A percentile compares a stretch with the other conserved stretches of the same genome.
These are phyloP conservation scores for Scortum barcoo DNA, from an alignment of 2,113 vertebrate genomes.

Conservation along the genomic window DNA sequence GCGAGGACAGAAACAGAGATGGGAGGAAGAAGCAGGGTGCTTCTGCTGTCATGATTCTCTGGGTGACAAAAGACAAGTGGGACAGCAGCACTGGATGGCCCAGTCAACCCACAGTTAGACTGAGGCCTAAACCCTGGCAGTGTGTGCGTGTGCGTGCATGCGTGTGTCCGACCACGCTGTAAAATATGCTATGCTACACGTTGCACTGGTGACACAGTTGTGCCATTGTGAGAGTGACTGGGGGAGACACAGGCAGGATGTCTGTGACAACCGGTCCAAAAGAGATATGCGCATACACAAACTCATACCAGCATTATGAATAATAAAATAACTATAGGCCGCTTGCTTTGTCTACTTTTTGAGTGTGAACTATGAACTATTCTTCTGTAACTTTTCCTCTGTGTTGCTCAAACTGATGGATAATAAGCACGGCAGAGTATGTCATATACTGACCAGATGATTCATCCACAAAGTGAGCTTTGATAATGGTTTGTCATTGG, in stretches of 20 bases:
- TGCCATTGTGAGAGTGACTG: conserved; percentile 66
- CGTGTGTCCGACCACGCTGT: conserved; percentile 65
- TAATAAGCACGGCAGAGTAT: background rate
- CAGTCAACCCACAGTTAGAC: conserved; percentile 59
- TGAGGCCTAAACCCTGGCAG: conserved; percentile 27
- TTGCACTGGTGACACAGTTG: conserved; percentile 59
- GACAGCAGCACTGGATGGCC: conserved; percentile 27
- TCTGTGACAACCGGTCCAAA: conserved; percentile 9
- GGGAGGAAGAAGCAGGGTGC: conserved; percentile 10
- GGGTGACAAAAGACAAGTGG: conserved; percentile 55
- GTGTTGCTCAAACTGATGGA: background rate
- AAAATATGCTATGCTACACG: conserved; percentile 66
- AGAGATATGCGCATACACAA: conserved; percentile 24
- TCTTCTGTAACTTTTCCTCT: too few species aligned
- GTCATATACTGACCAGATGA: background rate
- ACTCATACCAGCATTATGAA: background rate
- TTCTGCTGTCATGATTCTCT: conserved; percentile 65
- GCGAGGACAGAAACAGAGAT: conserved; percentile 17
- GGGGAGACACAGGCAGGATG: conserved; percentile 7
- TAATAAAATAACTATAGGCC: background rate
- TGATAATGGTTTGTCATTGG: background rate
- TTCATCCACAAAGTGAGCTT: background rate
- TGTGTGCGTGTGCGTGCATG: conserved; percentile 37
- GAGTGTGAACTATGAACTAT: too few species aligned
- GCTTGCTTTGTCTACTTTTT: background rate